A percentile compares a stretch with the other conserved stretches of the same genome.
phyloP scores from a whole-genome alignment of 2,888 invertebrate genomes.

The Ctenicera cuprea region DNA sequence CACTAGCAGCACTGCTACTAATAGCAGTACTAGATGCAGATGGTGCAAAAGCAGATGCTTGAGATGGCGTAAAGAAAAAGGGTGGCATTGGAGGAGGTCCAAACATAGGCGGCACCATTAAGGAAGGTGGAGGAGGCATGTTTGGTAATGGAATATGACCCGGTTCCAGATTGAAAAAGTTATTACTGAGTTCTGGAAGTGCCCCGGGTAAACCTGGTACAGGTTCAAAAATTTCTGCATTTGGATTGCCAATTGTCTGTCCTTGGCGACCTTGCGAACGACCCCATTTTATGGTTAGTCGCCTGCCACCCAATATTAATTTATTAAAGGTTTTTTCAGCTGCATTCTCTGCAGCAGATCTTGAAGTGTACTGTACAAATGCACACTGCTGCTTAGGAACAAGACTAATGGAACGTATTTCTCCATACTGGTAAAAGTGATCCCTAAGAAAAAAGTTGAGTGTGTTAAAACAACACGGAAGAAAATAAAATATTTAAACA shows the following conservation, averaged over 20 bases:
- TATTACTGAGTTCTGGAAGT: conserved; percentile 79
- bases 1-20: conserved; percentile 66
- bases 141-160: conserved; percentile 72
- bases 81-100: conserved; percentile 77
- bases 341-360: conserved; percentile 93
- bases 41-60: conserved; percentile 71
- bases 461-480: conserved; percentile 7
- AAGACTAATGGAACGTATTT: conserved; percentile 94
- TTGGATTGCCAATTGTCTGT: conserved; percentile 73
- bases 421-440: conserved; percentile 99
- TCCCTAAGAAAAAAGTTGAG: conserved; percentile 76
- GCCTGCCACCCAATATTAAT: conserved; percentile 85
- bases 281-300: conserved; percentile 99
- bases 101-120: conserved; percentile 77
- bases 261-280: conserved; percentile 89
- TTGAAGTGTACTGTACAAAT: conserved; percentile 96
- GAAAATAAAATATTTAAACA: background rate
- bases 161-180: conserved; percentile 81
- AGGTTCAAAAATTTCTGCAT: conserved; percentile 79
- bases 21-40: conserved; percentile 66
- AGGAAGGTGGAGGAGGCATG: conserved; percentile 72
- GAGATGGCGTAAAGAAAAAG: conserved; percentile 73
- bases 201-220: conserved; percentile 87
- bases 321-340: conserved; percentile 98
- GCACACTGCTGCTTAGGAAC: conserved; percentile 97